Base-by-base conservation (phyloP, 2,888 invertebrate genomes). In the Nemoura dubitans region DNA sequence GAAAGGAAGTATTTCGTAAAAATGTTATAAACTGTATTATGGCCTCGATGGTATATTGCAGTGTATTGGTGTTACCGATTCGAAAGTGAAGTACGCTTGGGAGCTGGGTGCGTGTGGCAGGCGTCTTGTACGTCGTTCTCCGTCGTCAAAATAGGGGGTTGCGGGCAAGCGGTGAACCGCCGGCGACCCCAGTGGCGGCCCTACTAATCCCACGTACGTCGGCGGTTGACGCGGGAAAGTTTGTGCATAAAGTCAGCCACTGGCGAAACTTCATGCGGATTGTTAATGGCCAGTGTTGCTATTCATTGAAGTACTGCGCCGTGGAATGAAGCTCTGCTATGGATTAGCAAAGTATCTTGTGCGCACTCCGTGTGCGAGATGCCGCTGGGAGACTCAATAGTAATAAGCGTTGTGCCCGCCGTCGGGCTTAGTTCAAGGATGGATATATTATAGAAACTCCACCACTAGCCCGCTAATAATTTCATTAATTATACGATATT, bases 281-380 rank as follows among this genome's bases (percentile, higher is more conserved):
- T 78, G 78, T 78, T 25, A 78, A 78, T 78, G 78, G 78, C 27
- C 78, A 78, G 78, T 78, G 78, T 78, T 78, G 78, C 78, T 78
- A 78, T 78, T 78, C 78, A 78, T 78, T 78, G 25, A 78, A 78
- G 78, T 78, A 78, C 5, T 78, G 78, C 14, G 26, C 78, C 28
- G 59, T 78, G 2, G 28, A 78, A 78, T 26, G 2, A 26, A 78
- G 28, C 78, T 78, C 78, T 78, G 2, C 28, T 26, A 10, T 26
- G 28, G 78, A 78, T 78, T 78, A 78, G 26, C 78, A n/a, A 27
- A 26, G 28, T 78, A 16, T 59, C 59, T 59, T 59, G 59, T 1
- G 59, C 36, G 36, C 36, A 10, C 36, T 36, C 36, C n/a, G 59
- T 59, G 21, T 21, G 59, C 14, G 21, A 14, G 10, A 59, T 14